Evolutionary conservation across 2,888 invertebrate genomes (phyloP), one percentile per base, ranked within the genome.

Genomic region (Ctenicera cuprea): DNA sequence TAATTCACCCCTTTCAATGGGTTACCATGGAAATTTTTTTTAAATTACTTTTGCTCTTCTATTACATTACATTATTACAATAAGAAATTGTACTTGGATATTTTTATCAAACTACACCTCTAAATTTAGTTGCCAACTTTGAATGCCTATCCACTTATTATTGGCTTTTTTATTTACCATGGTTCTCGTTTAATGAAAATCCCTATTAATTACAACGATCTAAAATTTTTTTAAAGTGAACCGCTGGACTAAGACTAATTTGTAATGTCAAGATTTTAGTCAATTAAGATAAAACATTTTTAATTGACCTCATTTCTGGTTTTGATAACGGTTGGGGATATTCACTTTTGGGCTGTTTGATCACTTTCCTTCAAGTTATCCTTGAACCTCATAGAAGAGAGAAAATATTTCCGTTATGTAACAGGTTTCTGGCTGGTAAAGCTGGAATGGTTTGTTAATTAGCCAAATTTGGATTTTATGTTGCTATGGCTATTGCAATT

Each of bases 111-210:
- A 18, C 26, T 26, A 22, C 20, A n/a, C 22, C 11, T 30, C 30
- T 54, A 54, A 54, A 54, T 54, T 54, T 54, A 54, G 54, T 22
- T 52, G 26, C 54, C 33, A 54, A 54, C 7, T 48, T 52, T 52
- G 20, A 26, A 33, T 30, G n/a, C 8, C 30, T 54, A 12, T 54
- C n/a, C n/a, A n/a, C n/a, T n/a, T n/a, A 26, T 52, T 22, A 4
- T 14, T 18, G n/a, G 3, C n/a, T 54, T 54, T 41, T 41, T 48
- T 48, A 5, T 48, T 18, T 48, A 48, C 9, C 14, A 41, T 38
- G 26, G 26, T 33, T 9, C 33, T 33, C 33, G 2, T 38, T 38
- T 12, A 14, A 14, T 14, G 3, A 43, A 43, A 48, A 48, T 14
- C 2, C 16, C 18, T 1, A 48, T 18, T 16, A 20, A 20, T 20